Conservation (phyloP, 2,888 invertebrate species). For the Cabera pusaria region DNA sequence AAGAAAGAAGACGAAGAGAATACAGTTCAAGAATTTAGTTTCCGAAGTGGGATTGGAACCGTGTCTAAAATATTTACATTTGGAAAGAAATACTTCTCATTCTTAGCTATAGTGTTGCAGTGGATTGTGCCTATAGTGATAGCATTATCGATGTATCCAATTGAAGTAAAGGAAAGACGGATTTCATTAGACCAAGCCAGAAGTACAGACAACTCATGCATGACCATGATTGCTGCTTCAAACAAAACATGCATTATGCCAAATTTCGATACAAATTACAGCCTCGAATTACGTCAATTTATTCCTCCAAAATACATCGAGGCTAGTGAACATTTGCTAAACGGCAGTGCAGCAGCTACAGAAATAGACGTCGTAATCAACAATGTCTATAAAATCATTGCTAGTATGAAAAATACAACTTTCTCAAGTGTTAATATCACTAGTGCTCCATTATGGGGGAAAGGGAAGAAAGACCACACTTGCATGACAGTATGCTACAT, state of each 20-base stretch:
- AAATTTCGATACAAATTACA: conserved; percentile 34
- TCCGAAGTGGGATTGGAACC: conserved; percentile 13
- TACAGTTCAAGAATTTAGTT: conserved; percentile 46
- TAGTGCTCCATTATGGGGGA: conserved; percentile 43
- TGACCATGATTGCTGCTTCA: conserved; percentile 55
- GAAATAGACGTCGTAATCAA: conserved; percentile 52
- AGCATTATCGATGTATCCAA: conserved; percentile 64
- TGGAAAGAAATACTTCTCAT: conserved; percentile 58
- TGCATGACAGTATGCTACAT: conserved; percentile 68
- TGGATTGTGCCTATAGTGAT: conserved; percentile 66
- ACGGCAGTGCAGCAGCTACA: too few species aligned
- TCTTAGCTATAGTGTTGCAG: conserved; percentile 56
- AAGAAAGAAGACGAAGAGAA: conserved; percentile 56
- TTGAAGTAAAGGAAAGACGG: conserved; percentile 55
- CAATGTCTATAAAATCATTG: conserved; percentile 60
- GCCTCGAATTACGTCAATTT: conserved; percentile 47
- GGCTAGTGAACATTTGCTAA: conserved; percentile 44
- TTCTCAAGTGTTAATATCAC: conserved; percentile 45
- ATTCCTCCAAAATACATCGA: conserved; percentile 49
- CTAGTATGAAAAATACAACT: conserved; percentile 50
- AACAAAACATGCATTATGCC: conserved; percentile 46
- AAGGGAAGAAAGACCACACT: conserved; percentile 44
- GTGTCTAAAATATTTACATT: conserved; percentile 36
- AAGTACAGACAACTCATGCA: conserved; percentile 50
- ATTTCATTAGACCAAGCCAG: conserved; percentile 39